Evolutionary conservation across 2,113 vertebrate genomes (phyloP).

Genomic region (Alces alces): DNA sequence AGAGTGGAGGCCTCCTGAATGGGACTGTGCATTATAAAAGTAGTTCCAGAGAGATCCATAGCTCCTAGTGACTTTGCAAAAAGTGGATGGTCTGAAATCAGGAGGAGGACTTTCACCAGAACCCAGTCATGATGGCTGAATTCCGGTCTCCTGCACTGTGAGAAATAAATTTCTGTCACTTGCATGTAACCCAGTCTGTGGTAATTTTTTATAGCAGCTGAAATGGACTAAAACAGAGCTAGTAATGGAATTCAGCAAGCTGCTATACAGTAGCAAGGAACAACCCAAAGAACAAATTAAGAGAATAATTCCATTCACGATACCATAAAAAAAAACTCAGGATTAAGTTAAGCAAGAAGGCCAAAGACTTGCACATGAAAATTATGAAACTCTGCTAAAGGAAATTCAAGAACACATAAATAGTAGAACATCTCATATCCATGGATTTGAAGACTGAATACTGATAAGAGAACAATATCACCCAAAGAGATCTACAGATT

Average conservation of each 20-base stretch:
- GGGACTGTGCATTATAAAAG: not conserved
- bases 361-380: not conserved
- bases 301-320: not conserved
- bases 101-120: not conserved
- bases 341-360: not conserved
- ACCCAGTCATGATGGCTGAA: not conserved
- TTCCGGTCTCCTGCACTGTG: not conserved
- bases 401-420: not conserved
- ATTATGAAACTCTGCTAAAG: not conserved
- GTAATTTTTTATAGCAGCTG: not conserved
- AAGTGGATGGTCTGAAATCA: no score
- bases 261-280: not conserved
- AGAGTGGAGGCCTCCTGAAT: no score
- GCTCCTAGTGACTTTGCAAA: not conserved
- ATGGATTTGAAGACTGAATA: not conserved
- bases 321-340: not conserved
- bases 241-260: not conserved
- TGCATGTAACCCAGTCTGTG: not conserved
- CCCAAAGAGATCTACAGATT: not conserved
- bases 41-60: not conserved
- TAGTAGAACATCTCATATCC: not conserved
- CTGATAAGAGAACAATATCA: not conserved
- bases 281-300: not conserved
- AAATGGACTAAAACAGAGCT: not conserved
- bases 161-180: not conserved